Base-by-base conservation (phyloP, 37 sponge, comb jelly and placozoan species). In the Geodia barretti region DNA sequence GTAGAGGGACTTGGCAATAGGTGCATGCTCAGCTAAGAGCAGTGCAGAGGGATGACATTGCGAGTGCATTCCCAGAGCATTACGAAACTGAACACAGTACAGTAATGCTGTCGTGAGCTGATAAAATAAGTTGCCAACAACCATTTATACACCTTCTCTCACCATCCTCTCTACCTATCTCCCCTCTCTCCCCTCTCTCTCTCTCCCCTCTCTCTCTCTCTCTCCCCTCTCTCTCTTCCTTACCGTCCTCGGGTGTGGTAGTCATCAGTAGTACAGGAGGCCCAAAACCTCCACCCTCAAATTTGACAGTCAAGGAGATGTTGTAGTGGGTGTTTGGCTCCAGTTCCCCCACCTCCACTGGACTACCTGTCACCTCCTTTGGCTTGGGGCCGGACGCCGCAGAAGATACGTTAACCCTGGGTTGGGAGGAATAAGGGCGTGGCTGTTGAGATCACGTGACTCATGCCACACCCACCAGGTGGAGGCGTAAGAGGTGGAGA, bases 231-330 rank as follows among this genome's bases (percentile, higher is more conserved):
- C 71, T 36, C 39, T 11, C 41, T 37, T 17, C 3, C 54, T 47
- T 14, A 59, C 60, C 31, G 28, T 29, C 64, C 21, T 54, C 58
- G 0, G 1, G 38, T 32, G 59, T 39, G 30, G 64, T 61, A 30
- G 14, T 39, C 1, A 29, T 26, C 21, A 14, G 5, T 17, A 30
- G 60, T 25, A 26, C 21, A 36, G 42, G 25, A 29, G 64, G 72
- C 36, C 82, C 82, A 40, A 35, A 25, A 23, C 35, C 62, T 2
- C 73, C 64, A 26, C 82, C 82, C 9, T 24, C 36, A 39, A 81
- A 72, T n/a, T 63, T 1, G 31, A 81, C 38, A 2, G 63, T 11
- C 25, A 81, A 25, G 35, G 26, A 9, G 24, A 81, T 34, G 0
- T 2, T 9, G 41, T 81, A 81, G 31, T 1, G 17, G 26, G 82